Conservation (phyloP, 2,797 vertebrate species). For the Scolopax rusticola region DNA sequence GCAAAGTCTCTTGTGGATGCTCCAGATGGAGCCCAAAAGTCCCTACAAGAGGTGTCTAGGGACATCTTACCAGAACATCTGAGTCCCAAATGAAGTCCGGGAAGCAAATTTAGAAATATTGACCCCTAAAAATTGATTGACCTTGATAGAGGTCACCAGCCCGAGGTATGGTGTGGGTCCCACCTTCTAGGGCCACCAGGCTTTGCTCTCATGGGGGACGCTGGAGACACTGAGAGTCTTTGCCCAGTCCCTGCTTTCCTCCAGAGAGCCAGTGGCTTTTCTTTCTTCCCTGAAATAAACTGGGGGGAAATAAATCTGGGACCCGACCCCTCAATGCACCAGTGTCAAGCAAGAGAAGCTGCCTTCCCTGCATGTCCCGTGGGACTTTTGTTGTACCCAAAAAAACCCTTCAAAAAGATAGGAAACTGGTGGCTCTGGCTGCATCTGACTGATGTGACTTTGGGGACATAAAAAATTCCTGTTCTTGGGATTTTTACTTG, state of each 20-base stretch:
- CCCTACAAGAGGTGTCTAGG: neutral
- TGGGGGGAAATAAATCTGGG: neutral
- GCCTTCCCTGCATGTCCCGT: neutral
- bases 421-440: fast-evolving
- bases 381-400: fast-evolving
- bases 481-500: neutral
- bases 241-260: fast-evolving
- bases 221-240: neutral
- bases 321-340: neutral
- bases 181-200: fast-evolving
- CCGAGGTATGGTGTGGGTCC: neutral
- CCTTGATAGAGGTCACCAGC: constrained; percentile 35
- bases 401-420: neutral
- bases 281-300: fast-evolving
- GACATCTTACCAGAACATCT: neutral
- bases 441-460: neutral
- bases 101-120: neutral
- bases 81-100: neutral
- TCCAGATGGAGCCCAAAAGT: neutral
- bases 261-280: neutral
- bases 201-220: neutral
- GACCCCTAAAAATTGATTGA: neutral
- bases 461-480: neutral
- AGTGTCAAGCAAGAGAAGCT: neutral
- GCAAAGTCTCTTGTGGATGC: neutral